These are phyloP conservation scores for Smittia sp. DNA, from an alignment of 2,888 invertebrate species.

Conservation along the genomic window DNA sequence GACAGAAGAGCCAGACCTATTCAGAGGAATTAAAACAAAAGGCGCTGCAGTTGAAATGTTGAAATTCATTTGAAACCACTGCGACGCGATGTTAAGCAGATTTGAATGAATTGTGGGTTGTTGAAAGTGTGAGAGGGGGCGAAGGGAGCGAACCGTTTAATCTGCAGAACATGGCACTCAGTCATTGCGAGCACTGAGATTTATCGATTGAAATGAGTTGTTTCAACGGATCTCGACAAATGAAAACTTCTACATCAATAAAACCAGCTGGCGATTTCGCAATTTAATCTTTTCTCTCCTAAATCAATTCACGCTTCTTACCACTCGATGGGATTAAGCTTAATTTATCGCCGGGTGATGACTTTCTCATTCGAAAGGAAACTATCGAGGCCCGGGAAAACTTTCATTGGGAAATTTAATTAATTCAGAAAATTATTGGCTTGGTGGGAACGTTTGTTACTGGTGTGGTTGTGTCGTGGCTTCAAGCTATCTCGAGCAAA, in stretches of 20 bases:
- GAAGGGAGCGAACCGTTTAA: neutral
- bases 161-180: neutral
- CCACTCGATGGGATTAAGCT: neutral
- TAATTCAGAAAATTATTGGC: neutral
- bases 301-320: neutral
- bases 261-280: slow-evolving; percentile 5
- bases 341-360: neutral
- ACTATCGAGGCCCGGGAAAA: neutral
- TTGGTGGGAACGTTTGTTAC: too few species aligned
- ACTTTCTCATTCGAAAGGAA: neutral
- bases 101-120: slow-evolving; percentile 19
- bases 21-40: slow-evolving; percentile 17
- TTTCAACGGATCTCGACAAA: neutral
- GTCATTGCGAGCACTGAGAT: neutral
- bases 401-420: neutral
- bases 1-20: slow-evolving; percentile 19
- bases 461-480: too few species aligned
- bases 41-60: neutral
- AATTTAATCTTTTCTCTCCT: neutral
- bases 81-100: slow-evolving; percentile 30
- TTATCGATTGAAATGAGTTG: slow-evolving; percentile 18
- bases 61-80: slow-evolving; percentile 13
- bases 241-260: neutral
- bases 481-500: too few species aligned
- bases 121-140: neutral